These are phyloP conservation scores for Drosophila ezoana DNA, from an alignment of 2,888 invertebrate genomes.

Conservation along the genomic window DNA sequence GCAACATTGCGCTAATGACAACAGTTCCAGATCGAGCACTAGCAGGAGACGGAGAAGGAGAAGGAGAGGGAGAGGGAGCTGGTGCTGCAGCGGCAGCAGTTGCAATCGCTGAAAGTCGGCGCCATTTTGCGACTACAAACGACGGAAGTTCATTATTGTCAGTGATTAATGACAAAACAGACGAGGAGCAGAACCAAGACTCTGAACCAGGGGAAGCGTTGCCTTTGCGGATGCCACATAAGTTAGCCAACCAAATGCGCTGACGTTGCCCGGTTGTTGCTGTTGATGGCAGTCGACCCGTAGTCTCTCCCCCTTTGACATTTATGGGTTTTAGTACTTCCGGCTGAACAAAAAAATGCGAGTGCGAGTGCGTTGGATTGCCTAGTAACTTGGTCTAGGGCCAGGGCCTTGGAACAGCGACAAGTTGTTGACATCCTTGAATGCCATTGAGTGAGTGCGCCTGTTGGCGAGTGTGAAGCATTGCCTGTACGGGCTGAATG, in stretches of 20 bases:
- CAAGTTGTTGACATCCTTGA: conserved; percentile 55
- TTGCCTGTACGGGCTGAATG: conserved; percentile 56
- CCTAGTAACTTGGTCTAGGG: not conserved
- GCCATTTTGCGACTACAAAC: conserved; percentile 69
- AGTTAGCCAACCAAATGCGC: conserved; percentile 60
- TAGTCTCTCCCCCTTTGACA: conserved; percentile 42
- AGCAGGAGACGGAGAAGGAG: conserved; percentile 2
- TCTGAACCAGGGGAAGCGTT: not conserved
- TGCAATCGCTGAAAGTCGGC: conserved; percentile 52
- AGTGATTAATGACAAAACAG: conserved; percentile 82
- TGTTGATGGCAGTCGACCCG: conserved; percentile 59
- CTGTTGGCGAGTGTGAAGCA: conserved; percentile 48
- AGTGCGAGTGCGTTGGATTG: conserved; percentile 9
- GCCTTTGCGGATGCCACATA: conserved; percentile 66
- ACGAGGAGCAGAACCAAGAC: not conserved
- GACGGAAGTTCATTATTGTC: conserved; percentile 84
- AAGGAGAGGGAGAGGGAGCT: not conserved
- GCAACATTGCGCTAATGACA: conserved; percentile 81
- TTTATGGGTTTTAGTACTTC: conserved; percentile 76
- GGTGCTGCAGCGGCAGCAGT: conserved; percentile 14
- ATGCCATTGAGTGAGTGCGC: conserved; percentile 64
- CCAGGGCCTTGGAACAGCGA: conserved; percentile 1
- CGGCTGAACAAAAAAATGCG: conserved; percentile 35
- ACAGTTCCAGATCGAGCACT: conserved; percentile 28
- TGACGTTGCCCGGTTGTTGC: conserved; percentile 23